phyloP scores from a whole-genome alignment of 1,140 invertebrate species.

The Ceratosolen fusciceps region DNA sequence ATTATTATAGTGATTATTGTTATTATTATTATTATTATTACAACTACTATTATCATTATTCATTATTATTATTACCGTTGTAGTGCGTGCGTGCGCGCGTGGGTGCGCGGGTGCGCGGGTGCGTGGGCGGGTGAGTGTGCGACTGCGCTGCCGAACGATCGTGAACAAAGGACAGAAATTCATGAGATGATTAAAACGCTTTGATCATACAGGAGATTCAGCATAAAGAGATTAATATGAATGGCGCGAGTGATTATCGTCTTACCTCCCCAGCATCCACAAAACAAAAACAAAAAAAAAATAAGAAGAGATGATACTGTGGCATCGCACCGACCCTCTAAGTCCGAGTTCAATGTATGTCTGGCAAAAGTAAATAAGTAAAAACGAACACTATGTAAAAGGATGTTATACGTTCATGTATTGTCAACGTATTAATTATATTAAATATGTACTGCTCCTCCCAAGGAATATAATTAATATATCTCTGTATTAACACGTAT shows the following conservation, averaged over 20 bases:
- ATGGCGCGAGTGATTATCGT: conserved; percentile 44
- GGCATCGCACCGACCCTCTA: conserved; percentile 45
- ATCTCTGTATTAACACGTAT: conserved; percentile 45
- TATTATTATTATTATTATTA: no score
- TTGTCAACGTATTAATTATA: conserved; percentile 52
- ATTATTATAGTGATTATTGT: no score
- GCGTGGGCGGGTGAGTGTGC: background rate
- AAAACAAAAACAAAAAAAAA: conserved; percentile 34
- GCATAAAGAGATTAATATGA: conserved; percentile 29
- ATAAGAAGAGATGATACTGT: conserved; percentile 43
- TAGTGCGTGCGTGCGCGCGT: background rate
- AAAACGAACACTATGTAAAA: conserved; percentile 43
- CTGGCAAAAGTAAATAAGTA: conserved; percentile 21
- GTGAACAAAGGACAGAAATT: conserved; percentile 12
- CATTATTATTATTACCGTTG: no score
- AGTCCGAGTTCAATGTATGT: conserved; percentile 45
- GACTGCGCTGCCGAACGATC: background rate
- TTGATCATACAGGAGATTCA: background rate
- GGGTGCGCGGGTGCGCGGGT: background rate
- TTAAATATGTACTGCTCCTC: conserved; percentile 43
- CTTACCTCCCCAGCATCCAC: conserved; percentile 37
- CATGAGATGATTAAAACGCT: background rate
- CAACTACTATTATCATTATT: no score
- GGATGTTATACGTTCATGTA: conserved; percentile 50
- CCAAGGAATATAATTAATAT: conserved; percentile 52